Percentiles rank a stretch among this genome's conserved stretches.
Evolutionary conservation across 1,140 invertebrate genomes (phyloP).

Genomic region (Pseudomyrmex pallidus): DNA sequence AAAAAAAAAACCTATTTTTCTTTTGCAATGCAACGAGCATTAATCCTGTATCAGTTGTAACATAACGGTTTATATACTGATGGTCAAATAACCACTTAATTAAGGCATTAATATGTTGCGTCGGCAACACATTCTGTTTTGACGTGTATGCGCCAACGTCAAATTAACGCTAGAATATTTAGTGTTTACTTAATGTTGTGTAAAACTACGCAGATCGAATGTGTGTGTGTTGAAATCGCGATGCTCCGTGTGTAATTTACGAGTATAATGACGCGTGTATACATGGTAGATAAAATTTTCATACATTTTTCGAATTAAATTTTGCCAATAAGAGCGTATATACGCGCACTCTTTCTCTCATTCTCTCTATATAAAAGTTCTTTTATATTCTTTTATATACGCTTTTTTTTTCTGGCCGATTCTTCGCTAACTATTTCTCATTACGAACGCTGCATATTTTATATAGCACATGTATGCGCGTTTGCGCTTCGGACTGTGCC

Average conservation of each 20-base stretch:
- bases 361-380: no score
- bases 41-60: neutral
- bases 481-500: conserved; percentile 29
- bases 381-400: no score
- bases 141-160: neutral
- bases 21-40: neutral
- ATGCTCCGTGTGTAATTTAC: no score
- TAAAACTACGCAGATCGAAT: conserved; percentile 12
- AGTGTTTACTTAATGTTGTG: neutral
- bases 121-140: conserved; percentile 8
- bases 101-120: conserved; percentile 31
- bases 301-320: conserved; percentile 37
- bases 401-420: no score
- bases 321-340: conserved; percentile 38
- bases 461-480: neutral
- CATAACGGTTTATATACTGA: neutral
- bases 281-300: conserved; percentile 37
- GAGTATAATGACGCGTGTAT: conserved; percentile 22
- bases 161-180: neutral
- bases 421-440: conserved; percentile 28
- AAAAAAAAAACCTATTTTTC: no score
- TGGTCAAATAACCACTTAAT: conserved; percentile 50
- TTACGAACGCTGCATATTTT: conserved; percentile 50
- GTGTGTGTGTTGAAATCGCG: neutral
- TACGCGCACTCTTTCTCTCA: neutral